phyloP scores from a whole-genome alignment of 2,888 invertebrate species.

The Papilio elwesi region DNA sequence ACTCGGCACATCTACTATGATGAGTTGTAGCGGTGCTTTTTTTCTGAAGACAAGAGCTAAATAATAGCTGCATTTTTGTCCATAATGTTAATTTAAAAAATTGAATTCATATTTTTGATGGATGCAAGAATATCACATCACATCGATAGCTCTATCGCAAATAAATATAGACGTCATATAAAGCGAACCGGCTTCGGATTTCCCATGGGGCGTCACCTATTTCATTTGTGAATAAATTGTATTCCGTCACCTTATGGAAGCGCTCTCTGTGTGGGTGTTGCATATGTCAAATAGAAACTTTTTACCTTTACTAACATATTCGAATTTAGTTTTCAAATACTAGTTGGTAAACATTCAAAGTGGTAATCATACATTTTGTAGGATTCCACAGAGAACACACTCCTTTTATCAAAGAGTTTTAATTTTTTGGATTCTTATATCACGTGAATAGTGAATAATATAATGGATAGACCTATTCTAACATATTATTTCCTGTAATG shows the following conservation, averaged over 20 bases:
- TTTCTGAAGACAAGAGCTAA: too few relatives aligned
- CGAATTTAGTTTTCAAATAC: not conserved
- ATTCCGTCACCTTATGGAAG: conserved; percentile 26
- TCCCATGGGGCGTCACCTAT: conserved; percentile 30
- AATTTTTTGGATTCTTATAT: too few relatives aligned
- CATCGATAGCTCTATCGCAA: conserved; percentile 8
- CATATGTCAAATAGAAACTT: not conserved
- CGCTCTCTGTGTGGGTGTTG: not conserved
- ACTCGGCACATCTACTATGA: too few relatives aligned
- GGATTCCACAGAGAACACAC: too few relatives aligned
- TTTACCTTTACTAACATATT: not conserved
- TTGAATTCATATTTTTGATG: conserved; percentile 7
- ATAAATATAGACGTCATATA: conserved; percentile 6
- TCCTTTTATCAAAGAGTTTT: too few relatives aligned
- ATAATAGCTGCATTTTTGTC: too few relatives aligned
- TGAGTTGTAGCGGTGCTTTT: too few relatives aligned
- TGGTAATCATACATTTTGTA: not conserved
- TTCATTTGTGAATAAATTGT: conserved; percentile 30
- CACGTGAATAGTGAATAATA: too few relatives aligned
- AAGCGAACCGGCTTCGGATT: conserved; percentile 21
- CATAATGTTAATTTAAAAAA: not conserved
- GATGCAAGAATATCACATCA: conserved; percentile 4
- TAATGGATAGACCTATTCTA: too few relatives aligned
- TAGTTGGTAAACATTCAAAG: not conserved
- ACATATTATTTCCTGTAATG: too few relatives aligned